Base-by-base conservation (phyloP, 1,140 invertebrate species). In the Melipona quadrifasciata region DNA sequence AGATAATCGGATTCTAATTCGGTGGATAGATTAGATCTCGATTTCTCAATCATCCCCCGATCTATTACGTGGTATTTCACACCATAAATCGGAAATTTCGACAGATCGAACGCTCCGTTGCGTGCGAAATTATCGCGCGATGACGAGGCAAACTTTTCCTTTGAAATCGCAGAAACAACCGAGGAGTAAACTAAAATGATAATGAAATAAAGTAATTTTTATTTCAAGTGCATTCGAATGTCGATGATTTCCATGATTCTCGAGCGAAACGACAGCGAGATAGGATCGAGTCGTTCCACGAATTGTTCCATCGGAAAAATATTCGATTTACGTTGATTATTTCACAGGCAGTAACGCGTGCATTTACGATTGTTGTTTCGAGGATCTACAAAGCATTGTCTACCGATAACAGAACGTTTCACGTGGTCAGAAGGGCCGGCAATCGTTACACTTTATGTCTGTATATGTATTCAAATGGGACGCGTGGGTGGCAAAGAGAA, bases 381-480 rank as follows among this genome's bases (percentile, higher is more conserved):
- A 80, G 64, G 75, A 55, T 83, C 75, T 78, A 87, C 71, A 72
- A 75, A 86, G 67, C 73, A 85, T 85, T 79, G 84, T 76, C 77
- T 85, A 71, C 39, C 85, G 74, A 85, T 86, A 86, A 58, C 64
- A 74, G 67, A 68, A 53, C 47, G 27, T 80, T 78, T 72, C 68
- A 58, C 80, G 80, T 61, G 58, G 51, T 57, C 47, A 76, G 78
- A 84, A 85, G 80, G 80, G 75, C 82, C 79, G 82, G 74, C 82
- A 82, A 89, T 89, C 88, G 85, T 58, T 82, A 82, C 84, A 85
- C 61, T 89, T 87, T 85, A 89, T 65, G 72, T 87, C 72, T 85
- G 80, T 80, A 84, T 80, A 73, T 71, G 85, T 72, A 89, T 89
- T 89, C 80, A 85, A 76, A 89, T 84, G 87, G 81, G 64, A 21